Base-by-base conservation (phyloP, 92 coral and sea anemone genomes). In the Heteractis magnifica region DNA sequence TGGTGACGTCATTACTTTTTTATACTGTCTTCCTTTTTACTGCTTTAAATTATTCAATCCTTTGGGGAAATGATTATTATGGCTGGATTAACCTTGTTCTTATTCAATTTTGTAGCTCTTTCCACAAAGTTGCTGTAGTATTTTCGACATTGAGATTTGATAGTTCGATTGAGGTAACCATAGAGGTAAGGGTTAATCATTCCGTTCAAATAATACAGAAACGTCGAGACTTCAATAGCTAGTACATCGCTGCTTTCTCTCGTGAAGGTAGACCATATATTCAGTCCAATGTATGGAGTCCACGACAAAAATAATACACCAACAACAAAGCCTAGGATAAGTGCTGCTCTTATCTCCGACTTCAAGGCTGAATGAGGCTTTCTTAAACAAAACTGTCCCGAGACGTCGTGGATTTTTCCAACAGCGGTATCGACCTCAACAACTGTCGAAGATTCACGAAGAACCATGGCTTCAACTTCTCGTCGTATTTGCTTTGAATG, bases 401-500 rank as follows among this genome's bases (percentile, higher is more conserved):
- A 85, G 3, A 88, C 86, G 56, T 78, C 84, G 6, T 77, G 77
- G 56, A 86, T 85, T 60, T 82, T 78, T 5, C 77, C 86, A 34
- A 48, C 68, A 44, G 73, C 51, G 2, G 82, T 84, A 44, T 86
- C 75, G 12, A 81, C 82, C 49, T 58, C 65, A 12, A 49, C 73
- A 44, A 13, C 19, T 6, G 83, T 64, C 4, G 81, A 50, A 19
- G 76, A 72, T 85, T 93, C 95, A 49, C 97, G 85, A 34, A 85
- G 86, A n/a, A 80, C 90, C 78, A 87, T 59, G 3, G 93, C 94
- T 52, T 85, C 84, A 0, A 93, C 94, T 83, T 93, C 97, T 19
- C 78, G 90, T 49, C 95, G 81, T 75, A 93, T 93, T 86, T 93
- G 97, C 76, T 87, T 83, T 44, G 98, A 93, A 85, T 93, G 98